phyloP scores from a whole-genome alignment of 1,140 invertebrate genomes.

The Brevipalpus yothersi region DNA sequence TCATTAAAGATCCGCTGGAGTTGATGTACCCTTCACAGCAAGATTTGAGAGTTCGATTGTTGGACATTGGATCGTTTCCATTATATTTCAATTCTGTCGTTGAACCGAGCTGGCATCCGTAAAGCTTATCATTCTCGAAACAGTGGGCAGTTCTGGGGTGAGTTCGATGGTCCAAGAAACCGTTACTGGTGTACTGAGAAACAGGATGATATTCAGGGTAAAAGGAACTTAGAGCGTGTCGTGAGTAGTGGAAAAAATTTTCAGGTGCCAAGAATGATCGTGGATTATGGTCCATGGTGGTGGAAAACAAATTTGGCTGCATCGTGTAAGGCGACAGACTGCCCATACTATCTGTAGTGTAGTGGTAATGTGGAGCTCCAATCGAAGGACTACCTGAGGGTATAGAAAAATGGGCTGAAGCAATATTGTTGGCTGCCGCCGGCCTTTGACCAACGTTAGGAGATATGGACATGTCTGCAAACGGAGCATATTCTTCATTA shows the following conservation, averaged over 20 bases:
- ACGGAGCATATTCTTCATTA: neutral
- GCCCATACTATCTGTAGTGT: constrained; percentile 23
- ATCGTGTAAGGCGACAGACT: constrained; percentile 7
- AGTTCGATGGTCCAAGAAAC: constrained; percentile 37
- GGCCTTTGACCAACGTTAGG: neutral
- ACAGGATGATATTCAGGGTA: constrained; percentile 30
- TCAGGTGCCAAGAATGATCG: constrained; percentile 35
- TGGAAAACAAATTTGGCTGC: constrained; percentile 35
- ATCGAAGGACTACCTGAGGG: neutral
- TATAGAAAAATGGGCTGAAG: neutral
- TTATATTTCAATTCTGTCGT: constrained; percentile 6
- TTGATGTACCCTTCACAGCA: neutral
- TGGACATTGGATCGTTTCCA: neutral
- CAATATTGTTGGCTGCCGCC: neutral
- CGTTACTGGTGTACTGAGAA: constrained; percentile 35
- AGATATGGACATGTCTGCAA: neutral
- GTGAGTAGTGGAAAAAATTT: constrained; percentile 56
- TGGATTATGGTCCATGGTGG: constrained; percentile 30
- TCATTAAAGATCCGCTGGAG: neutral
- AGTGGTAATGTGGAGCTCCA: constrained; percentile 29
- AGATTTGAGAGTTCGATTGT: neutral
- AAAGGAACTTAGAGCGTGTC: constrained; percentile 38
- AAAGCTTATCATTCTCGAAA: constrained; percentile 28
- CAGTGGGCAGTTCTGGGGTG: constrained; percentile 17
- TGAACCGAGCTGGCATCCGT: constrained; percentile 28